Base-by-base conservation (phyloP, 1,140 invertebrate species). In the Platyscapa corneri region DNA sequence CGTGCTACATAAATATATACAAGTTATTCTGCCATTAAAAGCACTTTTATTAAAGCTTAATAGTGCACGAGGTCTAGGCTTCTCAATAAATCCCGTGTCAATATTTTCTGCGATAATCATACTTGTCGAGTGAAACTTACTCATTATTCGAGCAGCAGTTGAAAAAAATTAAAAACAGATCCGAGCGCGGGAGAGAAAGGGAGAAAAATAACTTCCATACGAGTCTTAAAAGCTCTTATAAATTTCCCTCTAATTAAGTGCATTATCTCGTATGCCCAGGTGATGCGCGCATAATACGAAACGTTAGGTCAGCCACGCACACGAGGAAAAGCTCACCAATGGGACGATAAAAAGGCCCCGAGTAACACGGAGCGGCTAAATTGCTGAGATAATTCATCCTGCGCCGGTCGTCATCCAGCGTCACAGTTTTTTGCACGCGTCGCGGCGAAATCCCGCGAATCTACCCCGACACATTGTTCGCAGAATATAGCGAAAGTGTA, bases 221-320 rank as follows among this genome's bases (percentile, higher is more conserved):
- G n/a, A 0, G 42, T 74, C 64, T 79, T 64, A 79, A 79, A 67
- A 70, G 46, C n/a, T 72, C 80, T 27, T 49, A 56, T 82, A 82
- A 82, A 53, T 82, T 56, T 56, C 12, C 49, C 42, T 34, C 65
- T 74, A 82, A 82, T 82, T 82, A 82, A 82, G 23, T 49, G 65
- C 49, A 82, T 74, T 74, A 74, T 56, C 64, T 81, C 65, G 16
- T 70, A 32, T 42, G 12, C 39, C 27, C 37, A 27, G 70, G 37
- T 23, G 37, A 74, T 42, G 23, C 3, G 67, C 18, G 34, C 67
- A 70, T 70, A 74, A 74, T 74, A 74, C 3, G 70, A 42, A 42
- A 74, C 37, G 32, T 23, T 70, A 37, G 32, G 2, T 23, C 12
- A 34, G 16, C 5, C 30, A 3, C 6, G 60, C 8, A 3, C 39